Evolutionary conservation across 2,797 vertebrate genomes (phyloP).

Genomic region (Mormyrus proboscirostris): DNA sequence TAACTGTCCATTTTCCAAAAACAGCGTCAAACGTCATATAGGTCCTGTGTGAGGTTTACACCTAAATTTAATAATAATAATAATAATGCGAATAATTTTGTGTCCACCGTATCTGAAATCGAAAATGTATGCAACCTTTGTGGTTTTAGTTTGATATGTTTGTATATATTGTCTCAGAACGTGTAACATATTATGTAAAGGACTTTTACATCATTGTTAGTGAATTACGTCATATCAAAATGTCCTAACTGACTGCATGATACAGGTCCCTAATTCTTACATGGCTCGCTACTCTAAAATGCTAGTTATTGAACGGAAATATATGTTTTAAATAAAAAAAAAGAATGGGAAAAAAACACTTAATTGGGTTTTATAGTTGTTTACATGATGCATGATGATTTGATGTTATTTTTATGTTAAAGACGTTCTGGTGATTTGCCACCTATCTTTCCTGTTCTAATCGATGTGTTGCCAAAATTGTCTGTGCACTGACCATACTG

Average conservation of each 20-base stretch:
- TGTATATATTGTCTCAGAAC: slow-evolving; percentile 77
- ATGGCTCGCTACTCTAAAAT: slow-evolving; percentile 58
- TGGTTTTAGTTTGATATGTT: slow-evolving; percentile 46
- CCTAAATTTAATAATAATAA: slow-evolving; percentile 15
- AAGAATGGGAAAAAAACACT: slow-evolving; percentile 50
- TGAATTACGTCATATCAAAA: slow-evolving; percentile 56
- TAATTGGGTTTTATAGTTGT: not conserved
- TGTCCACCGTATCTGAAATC: slow-evolving; percentile 29
- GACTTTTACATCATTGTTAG: slow-evolving; percentile 53
- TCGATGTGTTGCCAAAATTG: not conserved
- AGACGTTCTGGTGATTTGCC: not conserved
- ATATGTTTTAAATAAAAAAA: slow-evolving; percentile 67
- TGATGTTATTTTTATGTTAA: not conserved
- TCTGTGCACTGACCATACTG: not conserved
- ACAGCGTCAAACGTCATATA: not conserved
- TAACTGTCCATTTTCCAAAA: slow-evolving; percentile 13
- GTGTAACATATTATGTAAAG: slow-evolving; percentile 81
- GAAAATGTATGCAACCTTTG: slow-evolving; percentile 54
- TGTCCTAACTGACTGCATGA: slow-evolving; percentile 59
- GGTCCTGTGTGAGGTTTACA: not conserved
- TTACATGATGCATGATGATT: not conserved
- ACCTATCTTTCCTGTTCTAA: not conserved
- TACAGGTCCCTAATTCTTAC: slow-evolving; percentile 42
- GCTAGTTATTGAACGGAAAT: slow-evolving; percentile 36
- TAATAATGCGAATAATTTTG: slow-evolving; percentile 25